A percentile compares a stretch with the other conserved stretches of the same genome.
phyloP scores from a whole-genome alignment of 2,113 vertebrate genomes.

The Sinocyclocheilus maitianheensis region DNA sequence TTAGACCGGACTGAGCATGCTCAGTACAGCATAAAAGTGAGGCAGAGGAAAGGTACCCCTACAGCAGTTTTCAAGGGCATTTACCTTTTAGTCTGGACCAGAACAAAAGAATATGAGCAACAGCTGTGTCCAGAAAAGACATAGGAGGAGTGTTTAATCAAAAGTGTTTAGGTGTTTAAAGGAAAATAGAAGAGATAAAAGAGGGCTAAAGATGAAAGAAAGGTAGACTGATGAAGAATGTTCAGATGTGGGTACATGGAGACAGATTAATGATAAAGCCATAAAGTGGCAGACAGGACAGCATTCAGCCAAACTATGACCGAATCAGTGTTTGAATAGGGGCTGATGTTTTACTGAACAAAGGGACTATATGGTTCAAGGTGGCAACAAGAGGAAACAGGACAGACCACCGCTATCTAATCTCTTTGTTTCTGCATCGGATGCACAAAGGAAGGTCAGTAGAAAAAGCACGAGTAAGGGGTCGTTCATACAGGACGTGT shows the following conservation, averaged over 20 bases:
- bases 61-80: neutral
- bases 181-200: constrained; percentile 43
- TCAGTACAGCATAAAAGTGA: constrained; percentile 4
- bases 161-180: constrained; percentile 32
- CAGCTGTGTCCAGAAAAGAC: constrained; percentile 22
- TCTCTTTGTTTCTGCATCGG: constrained; percentile 23
- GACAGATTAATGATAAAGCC: constrained; percentile 39
- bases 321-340: constrained; percentile 13
- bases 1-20: constrained; percentile 1
- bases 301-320: constrained; percentile 1
- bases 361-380: constrained; percentile 19
- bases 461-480: neutral
- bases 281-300: constrained; percentile 19
- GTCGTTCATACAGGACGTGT: neutral
- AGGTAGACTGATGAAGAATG: constrained; percentile 36
- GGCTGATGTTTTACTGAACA: constrained; percentile 37
- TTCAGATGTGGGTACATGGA: constrained; percentile 39
- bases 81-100: constrained; percentile 33
- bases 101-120: constrained; percentile 15
- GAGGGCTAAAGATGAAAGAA: constrained; percentile 41
- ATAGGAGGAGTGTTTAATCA: constrained; percentile 7
- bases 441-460: constrained; percentile 22
- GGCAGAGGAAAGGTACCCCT: constrained; percentile 5
- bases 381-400: constrained; percentile 14
- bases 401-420: constrained; percentile 2